phyloP scores from a whole-genome alignment of 1,140 invertebrate genomes.

The Pomacea maculata region DNA sequence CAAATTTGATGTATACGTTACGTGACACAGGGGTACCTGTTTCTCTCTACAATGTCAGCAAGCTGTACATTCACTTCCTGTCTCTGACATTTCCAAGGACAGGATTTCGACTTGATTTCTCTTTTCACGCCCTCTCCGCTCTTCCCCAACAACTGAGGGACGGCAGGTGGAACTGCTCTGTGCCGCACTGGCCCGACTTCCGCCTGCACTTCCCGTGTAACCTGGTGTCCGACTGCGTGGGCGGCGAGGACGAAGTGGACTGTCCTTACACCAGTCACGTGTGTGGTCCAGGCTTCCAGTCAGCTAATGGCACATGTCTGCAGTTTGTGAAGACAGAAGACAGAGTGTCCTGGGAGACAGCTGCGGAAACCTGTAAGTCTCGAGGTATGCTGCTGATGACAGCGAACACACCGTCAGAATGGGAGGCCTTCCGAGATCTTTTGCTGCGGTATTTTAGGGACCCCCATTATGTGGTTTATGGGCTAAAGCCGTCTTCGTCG shows the following conservation, averaged over 20 bases:
- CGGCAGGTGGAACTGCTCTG: slow-evolving; percentile 12
- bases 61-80: background rate
- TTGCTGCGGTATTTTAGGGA: no score
- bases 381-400: no score
- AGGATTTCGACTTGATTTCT: background rate
- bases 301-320: background rate
- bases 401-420: no score
- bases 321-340: no score
- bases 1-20: no score
- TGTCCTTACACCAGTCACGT: background rate
- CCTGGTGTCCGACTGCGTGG: background rate
- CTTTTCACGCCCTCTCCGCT: background rate
- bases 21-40: no score
- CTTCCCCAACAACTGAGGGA: background rate
- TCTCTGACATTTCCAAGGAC: background rate
- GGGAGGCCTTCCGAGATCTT: no score
- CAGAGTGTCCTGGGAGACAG: no score
- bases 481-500: no score
- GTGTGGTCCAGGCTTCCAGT: background rate
- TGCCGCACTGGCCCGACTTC: slow-evolving; percentile 1
- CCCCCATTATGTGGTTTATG: no score
- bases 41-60: background rate
- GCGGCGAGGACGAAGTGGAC: background rate
- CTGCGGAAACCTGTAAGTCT: no score
- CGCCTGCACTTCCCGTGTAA: slow-evolving; percentile 2